Evolutionary conservation across 2,113 vertebrate genomes (phyloP).

Genomic region (Electrona antarctica): DNA sequence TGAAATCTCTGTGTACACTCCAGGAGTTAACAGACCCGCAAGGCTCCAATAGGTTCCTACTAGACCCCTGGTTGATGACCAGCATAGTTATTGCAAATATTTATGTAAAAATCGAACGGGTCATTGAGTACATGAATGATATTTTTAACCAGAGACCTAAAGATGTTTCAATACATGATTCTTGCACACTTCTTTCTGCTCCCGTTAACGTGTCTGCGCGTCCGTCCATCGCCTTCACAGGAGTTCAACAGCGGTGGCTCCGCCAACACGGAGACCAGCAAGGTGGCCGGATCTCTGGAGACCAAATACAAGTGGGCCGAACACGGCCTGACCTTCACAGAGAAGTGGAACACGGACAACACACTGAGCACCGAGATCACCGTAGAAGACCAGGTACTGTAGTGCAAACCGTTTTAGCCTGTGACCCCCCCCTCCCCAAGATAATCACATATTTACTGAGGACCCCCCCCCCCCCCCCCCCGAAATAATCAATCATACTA

Average conservation of each 20-base stretch:
- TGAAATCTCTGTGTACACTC: no score
- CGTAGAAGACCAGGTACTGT: slow-evolving; percentile 77
- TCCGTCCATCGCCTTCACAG: slow-evolving; percentile 60
- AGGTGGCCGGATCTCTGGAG: slow-evolving; percentile 94
- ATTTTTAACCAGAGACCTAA: neutral
- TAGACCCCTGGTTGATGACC: no score
- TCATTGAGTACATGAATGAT: no score
- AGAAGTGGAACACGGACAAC: slow-evolving; percentile 99
- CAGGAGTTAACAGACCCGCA: no score
- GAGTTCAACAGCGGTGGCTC: slow-evolving; percentile 97
- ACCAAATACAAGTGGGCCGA: slow-evolving; percentile 97
- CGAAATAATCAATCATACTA: no score
- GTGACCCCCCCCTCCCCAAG: no score
- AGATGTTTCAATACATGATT: neutral
- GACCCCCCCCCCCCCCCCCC: no score
- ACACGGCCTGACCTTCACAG: slow-evolving; percentile 93
- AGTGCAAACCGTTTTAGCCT: no score
- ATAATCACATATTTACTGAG: no score
- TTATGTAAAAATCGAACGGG: neutral
- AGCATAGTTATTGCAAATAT: neutral
- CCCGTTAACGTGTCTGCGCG: neutral
- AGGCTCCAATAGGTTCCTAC: no score
- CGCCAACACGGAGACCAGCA: slow-evolving; percentile 94
- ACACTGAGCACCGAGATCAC: slow-evolving; percentile 95
- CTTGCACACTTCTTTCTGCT: neutral